These are phyloP conservation scores for Toxotes lorentzi DNA, from an alignment of 2,797 vertebrate species.

Conservation along the genomic window DNA sequence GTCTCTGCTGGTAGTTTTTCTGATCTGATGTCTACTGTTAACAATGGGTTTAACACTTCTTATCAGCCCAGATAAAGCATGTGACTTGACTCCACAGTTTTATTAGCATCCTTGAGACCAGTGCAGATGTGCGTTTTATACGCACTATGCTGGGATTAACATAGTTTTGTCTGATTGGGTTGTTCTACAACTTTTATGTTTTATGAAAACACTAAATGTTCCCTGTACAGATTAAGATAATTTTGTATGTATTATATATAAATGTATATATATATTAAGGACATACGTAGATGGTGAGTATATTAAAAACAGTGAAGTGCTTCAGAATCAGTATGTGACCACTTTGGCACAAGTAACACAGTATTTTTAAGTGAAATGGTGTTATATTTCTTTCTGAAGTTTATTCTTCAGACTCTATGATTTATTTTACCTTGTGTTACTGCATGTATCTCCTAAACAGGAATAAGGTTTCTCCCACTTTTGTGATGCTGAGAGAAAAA, in stretches of 20 bases:
- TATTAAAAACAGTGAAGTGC: neutral
- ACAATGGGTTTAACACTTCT: neutral
- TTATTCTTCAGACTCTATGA: neutral
- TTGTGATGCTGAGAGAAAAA: neutral
- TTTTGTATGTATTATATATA: no score
- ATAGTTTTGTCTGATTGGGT: neutral
- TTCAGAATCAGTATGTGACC: neutral
- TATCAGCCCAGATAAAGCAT: conserved; percentile 1
- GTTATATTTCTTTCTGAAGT: neutral
- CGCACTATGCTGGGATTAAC: neutral
- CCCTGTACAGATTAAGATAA: neutral
- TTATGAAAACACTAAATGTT: neutral
- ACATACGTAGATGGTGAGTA: neutral
- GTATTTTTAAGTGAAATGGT: neutral
- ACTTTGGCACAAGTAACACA: neutral
- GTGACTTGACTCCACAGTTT: conserved; percentile 3
- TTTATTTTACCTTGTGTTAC: neutral
- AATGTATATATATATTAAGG: neutral
- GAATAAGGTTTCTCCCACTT: neutral
- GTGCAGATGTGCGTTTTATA: conserved; percentile 34
- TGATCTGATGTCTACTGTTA: neutral
- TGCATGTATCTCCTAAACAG: no score
- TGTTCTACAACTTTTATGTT: neutral
- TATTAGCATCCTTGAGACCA: conserved; percentile 36
- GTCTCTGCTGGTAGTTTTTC: neutral